phyloP scores from a whole-genome alignment of 2,888 invertebrate species.

The Temnothorax ravouxi region DNA sequence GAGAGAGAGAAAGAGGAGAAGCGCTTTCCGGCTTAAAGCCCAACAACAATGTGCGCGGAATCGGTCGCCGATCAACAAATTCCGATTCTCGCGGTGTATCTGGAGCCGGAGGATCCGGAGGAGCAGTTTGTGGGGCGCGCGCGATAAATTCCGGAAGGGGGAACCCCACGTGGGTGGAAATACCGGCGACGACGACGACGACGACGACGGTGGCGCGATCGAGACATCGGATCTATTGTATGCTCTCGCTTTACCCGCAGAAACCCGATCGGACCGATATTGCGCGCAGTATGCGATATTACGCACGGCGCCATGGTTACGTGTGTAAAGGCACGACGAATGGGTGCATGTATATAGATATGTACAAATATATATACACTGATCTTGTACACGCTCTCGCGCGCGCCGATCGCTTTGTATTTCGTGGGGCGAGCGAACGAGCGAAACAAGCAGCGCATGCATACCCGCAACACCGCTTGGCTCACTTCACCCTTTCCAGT shows the following conservation, averaged over 20 bases:
- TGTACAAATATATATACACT: neutral
- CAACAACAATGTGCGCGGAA: constrained; percentile 40
- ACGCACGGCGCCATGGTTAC: constrained; percentile 41
- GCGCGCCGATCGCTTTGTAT: constrained; percentile 41
- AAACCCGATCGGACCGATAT: constrained; percentile 70
- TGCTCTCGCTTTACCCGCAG: constrained; percentile 59
- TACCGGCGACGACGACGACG: constrained; percentile 49
- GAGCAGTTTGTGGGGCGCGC: constrained; percentile 45
- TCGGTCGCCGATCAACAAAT: constrained; percentile 58
- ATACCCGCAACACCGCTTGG: constrained; percentile 4
- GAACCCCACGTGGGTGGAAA: constrained; percentile 47
- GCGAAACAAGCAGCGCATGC: constrained; percentile 7
- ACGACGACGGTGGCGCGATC: constrained; percentile 46
- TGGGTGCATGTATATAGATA: too few relatives aligned
- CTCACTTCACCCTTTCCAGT: constrained; percentile 1
- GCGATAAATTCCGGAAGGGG: constrained; percentile 60
- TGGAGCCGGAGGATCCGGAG: constrained; percentile 30
- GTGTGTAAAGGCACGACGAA: constrained; percentile 19
- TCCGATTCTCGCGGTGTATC: constrained; percentile 52
- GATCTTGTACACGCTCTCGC: neutral
- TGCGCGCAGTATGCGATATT: constrained; percentile 59
- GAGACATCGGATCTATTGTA: constrained; percentile 63
- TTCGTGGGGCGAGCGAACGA: constrained; percentile 19
- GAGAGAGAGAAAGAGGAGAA: neutral
- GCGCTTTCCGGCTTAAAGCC: constrained; percentile 25